Percentiles rank a stretch among this genome's conserved stretches.
phyloP scores from a whole-genome alignment of 2,888 invertebrate species.

The Drosophila kanekoi region DNA sequence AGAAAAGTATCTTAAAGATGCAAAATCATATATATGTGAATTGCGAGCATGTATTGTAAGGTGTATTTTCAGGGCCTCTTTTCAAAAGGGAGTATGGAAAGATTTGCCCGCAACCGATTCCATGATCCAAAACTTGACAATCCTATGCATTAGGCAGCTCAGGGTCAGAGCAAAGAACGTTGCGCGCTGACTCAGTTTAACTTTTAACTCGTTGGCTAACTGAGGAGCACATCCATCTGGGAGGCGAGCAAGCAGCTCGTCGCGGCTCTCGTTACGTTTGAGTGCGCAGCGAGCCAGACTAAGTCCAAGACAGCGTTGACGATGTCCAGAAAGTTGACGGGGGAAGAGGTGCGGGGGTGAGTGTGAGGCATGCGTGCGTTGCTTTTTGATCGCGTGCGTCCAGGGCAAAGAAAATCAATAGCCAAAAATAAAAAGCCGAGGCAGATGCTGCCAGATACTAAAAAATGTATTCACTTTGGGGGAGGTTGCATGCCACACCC shows the following conservation, averaged over 20 bases:
- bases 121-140: background rate
- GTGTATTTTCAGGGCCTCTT: background rate
- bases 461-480: background rate
- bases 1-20: too few species aligned
- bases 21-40: too few species aligned
- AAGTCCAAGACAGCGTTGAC: slow-evolving; percentile 30
- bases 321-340: slow-evolving; percentile 10
- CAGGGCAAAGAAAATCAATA: slow-evolving; percentile 64
- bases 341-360: background rate
- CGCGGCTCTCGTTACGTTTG: slow-evolving; percentile 38
- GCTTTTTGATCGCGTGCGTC: slow-evolving; percentile 65
- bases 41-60: background rate
- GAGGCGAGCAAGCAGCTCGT: slow-evolving; percentile 11
- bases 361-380: slow-evolving; percentile 56
- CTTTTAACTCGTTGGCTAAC: background rate
- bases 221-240: slow-evolving; percentile 18
- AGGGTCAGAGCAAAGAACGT: slow-evolving; percentile 11
- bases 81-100: background rate
- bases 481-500: slow-evolving; percentile 60
- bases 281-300: slow-evolving; percentile 39
- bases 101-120: background rate
- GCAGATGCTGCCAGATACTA: slow-evolving; percentile 48
- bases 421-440: slow-evolving; percentile 50
- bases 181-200: background rate
- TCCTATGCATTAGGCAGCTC: background rate